A percentile compares a stretch with the other conserved stretches of the same genome.
These are phyloP conservation scores for Cercopithecus diana DNA, from an alignment of 2,797 vertebrate species.

Conservation along the genomic window DNA sequence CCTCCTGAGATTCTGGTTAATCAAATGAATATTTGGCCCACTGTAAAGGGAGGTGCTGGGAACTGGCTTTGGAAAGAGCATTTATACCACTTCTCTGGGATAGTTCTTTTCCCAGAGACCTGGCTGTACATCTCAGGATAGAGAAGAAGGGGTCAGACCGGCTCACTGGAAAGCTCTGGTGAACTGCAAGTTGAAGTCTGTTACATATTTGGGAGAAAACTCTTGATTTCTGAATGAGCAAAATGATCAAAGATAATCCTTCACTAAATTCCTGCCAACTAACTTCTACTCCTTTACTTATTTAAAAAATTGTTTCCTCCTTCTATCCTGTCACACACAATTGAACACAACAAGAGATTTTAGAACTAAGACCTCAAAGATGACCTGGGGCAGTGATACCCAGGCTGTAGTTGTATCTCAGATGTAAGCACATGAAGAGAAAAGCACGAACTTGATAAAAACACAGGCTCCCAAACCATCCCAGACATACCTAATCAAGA, in stretches of 20 bases:
- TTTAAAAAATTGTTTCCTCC: background rate
- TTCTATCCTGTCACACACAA: background rate
- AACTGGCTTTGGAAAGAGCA: constrained; percentile 37
- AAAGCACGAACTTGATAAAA: background rate
- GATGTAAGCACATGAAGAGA: background rate
- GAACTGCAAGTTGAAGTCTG: background rate
- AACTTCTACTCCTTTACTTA: background rate
- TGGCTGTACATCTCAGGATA: constrained; percentile 2
- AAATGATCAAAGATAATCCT: background rate
- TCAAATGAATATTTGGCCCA: constrained; percentile 53
- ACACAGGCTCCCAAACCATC: background rate
- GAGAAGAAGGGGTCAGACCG: background rate
- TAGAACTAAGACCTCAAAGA: background rate
- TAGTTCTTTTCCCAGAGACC: constrained; percentile 2
- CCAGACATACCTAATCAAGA: background rate
- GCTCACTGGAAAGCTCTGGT: background rate
- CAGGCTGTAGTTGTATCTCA: background rate
- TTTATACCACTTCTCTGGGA: constrained; percentile 11
- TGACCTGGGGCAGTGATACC: background rate
- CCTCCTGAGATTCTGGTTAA: constrained; percentile 48
- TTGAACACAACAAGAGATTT: background rate
- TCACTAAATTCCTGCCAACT: background rate
- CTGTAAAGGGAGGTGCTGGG: constrained; percentile 4
- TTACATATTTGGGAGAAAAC: background rate
- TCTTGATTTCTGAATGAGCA: constrained; percentile 2